phyloP scores from a whole-genome alignment of 2,888 invertebrate genomes.

The Capitulum mitella region DNA sequence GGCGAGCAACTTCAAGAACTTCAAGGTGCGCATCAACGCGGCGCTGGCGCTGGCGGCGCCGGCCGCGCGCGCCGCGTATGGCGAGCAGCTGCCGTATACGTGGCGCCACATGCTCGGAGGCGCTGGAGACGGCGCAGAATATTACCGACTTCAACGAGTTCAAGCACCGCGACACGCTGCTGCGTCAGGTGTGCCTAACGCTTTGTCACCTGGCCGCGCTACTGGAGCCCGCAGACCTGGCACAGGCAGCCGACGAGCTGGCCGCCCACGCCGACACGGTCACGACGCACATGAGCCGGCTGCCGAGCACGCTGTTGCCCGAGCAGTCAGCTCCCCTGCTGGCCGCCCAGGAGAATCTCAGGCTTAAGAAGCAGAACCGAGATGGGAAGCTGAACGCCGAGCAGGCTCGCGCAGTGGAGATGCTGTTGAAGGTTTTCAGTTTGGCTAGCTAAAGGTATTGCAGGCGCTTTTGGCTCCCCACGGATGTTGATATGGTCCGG shows the following conservation, averaged over 20 bases:
- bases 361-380: background rate
- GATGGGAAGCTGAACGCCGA: background rate
- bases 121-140: slow-evolving; percentile 67
- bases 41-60: slow-evolving; percentile 60
- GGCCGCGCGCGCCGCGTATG: slow-evolving; percentile 60
- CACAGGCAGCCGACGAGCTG: slow-evolving; percentile 50
- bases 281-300: slow-evolving; percentile 43
- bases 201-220: slow-evolving; percentile 62
- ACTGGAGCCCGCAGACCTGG: slow-evolving; percentile 53
- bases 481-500: no score
- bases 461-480: no score
- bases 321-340: slow-evolving; percentile 18
- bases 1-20: slow-evolving; percentile 66
- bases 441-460: no score
- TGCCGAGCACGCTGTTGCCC: slow-evolving; percentile 32
- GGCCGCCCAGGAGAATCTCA: background rate
- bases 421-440: no score
- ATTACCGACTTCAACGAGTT: slow-evolving; percentile 76
- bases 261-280: slow-evolving; percentile 47
- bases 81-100: slow-evolving; percentile 52
- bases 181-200: slow-evolving; percentile 69
- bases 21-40: slow-evolving; percentile 84
- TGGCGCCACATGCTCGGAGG: slow-evolving; percentile 66
- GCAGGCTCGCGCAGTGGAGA: no score
- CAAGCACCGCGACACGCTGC: slow-evolving; percentile 74